Percentiles rank a stretch among this genome's conserved stretches.
phyloP scores from a whole-genome alignment of 2,888 invertebrate species.

The Cephus runcator region DNA sequence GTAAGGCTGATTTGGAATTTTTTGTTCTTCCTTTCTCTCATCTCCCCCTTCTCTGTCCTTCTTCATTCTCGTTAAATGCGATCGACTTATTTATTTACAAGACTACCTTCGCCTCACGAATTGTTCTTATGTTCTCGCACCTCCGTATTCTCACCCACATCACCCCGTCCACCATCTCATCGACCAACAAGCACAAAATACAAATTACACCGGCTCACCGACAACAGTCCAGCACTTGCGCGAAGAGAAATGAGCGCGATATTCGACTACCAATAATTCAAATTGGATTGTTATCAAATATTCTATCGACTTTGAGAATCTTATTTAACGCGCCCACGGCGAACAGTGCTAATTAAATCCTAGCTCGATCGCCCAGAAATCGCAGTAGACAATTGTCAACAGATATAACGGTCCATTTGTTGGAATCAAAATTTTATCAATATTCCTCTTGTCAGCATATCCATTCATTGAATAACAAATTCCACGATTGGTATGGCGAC shows the following conservation, averaged over 20 bases:
- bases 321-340: too few species aligned
- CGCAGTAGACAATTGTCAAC: not conserved
- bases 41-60: not conserved
- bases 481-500: not conserved
- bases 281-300: not conserved
- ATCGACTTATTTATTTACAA: constrained; percentile 52
- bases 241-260: not conserved
- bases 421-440: not conserved
- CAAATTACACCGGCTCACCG: constrained; percentile 29
- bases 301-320: too few species aligned
- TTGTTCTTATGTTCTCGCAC: constrained; percentile 30
- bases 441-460: not conserved
- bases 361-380: not conserved
- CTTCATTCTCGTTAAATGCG: constrained; percentile 26
- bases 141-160: not conserved
- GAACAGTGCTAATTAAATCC: not conserved
- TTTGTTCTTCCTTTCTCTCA: constrained; percentile 7
- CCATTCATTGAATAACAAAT: not conserved
- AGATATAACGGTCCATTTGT: not conserved
- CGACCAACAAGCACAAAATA: constrained; percentile 33
- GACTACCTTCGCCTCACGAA: constrained; percentile 41
- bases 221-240: constrained; percentile 42
- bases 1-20: constrained; percentile 50
- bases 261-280: not conserved
- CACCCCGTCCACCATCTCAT: not conserved